A percentile compares a stretch with the other conserved stretches of the same genome.
Conservation (phyloP, 2,888 invertebrate genomes). For the Plebejus argus region DNA sequence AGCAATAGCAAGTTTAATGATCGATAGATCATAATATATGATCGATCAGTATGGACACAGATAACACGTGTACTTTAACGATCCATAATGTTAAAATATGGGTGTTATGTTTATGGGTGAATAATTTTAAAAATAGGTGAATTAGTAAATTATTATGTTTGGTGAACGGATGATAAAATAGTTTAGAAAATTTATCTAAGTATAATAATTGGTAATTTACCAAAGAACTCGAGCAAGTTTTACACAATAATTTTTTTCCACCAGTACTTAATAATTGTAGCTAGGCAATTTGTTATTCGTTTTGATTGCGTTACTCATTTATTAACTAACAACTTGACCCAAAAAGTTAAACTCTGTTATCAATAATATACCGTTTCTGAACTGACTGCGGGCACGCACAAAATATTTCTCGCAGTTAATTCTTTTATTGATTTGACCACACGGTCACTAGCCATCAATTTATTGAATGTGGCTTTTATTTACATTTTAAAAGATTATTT, state of each 20-base stretch:
- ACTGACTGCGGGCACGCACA: not conserved
- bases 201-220: too few relatives aligned
- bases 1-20: slow-evolving; percentile 14
- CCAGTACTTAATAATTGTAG: not conserved
- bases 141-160: not conserved
- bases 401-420: not conserved
- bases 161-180: not conserved
- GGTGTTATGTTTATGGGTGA: not conserved
- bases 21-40: not conserved
- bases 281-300: not conserved
- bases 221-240: too few relatives aligned
- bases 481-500: not conserved
- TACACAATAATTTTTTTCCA: not conserved
- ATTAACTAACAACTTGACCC: slow-evolving; percentile 1
- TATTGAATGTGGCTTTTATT: not conserved
- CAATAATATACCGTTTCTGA: slow-evolving; percentile 13
- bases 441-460: not conserved
- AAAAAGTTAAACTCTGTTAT: slow-evolving; percentile 9
- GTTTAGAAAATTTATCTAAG: not conserved
- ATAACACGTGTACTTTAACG: slow-evolving; percentile 20
- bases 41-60: slow-evolving; percentile 21
- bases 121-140: not conserved
- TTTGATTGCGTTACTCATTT: not conserved
- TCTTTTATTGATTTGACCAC: not conserved
- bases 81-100: not conserved